Conservation (phyloP, 1,140 invertebrate species). For the Aphidius ervi region DNA sequence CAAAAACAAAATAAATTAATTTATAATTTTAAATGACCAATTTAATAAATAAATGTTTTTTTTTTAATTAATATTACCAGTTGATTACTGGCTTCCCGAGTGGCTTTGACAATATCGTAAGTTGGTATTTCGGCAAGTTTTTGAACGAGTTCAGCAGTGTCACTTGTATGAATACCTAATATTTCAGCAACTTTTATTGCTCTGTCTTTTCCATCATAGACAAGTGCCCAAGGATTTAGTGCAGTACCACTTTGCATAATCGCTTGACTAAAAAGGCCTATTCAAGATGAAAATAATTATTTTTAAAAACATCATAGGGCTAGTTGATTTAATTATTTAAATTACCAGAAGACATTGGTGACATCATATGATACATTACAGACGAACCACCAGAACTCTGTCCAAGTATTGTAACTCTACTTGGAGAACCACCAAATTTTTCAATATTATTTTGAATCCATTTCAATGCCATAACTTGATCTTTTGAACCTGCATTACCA, state of each 20-base stretch:
- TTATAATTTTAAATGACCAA: not conserved
- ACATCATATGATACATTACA: constrained; percentile 53
- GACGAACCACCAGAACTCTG: constrained; percentile 62
- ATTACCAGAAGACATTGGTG: constrained; percentile 57
- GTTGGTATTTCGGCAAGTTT: constrained; percentile 59
- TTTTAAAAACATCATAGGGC: constrained; percentile 29
- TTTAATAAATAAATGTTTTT: not conserved
- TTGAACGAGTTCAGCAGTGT: constrained; percentile 54
- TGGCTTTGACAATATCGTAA: constrained; percentile 58
- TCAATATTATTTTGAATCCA: constrained; percentile 59
- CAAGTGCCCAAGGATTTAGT: constrained; percentile 67
- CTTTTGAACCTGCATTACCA: constrained; percentile 59
- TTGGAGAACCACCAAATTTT: constrained; percentile 69
- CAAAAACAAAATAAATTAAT: no score
- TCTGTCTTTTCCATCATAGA: constrained; percentile 55
- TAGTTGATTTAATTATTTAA: constrained; percentile 19
- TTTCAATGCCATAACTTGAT: constrained; percentile 56
- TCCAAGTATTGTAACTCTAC: constrained; percentile 74
- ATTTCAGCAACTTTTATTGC: constrained; percentile 61
- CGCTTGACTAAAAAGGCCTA: constrained; percentile 66
- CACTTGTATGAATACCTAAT: constrained; percentile 55
- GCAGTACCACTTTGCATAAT: constrained; percentile 76
- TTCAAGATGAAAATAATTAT: constrained; percentile 30
- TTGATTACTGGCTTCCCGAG: constrained; percentile 27
- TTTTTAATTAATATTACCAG: constrained; percentile 29